These are phyloP conservation scores for Camelus bactrianus DNA, from an alignment of 2,113 vertebrate species.

Conservation along the genomic window DNA sequence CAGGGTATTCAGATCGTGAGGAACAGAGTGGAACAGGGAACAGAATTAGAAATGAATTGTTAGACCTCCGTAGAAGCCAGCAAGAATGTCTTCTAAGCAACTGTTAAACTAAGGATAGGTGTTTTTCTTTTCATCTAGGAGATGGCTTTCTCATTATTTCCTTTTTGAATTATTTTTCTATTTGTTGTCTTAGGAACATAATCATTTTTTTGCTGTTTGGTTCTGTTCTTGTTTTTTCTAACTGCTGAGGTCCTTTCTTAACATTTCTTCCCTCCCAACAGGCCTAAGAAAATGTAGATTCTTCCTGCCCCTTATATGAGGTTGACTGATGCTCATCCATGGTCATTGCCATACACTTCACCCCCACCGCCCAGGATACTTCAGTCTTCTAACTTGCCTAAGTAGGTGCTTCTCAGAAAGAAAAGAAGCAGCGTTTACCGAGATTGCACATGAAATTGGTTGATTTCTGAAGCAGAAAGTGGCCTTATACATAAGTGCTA, in stretches of 20 bases:
- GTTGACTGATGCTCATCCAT: not conserved
- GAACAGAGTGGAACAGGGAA: not conserved
- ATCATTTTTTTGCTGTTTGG: not conserved
- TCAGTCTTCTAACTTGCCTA: not conserved
- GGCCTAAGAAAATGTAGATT: not conserved
- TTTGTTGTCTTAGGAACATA: not conserved
- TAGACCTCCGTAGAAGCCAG: not conserved
- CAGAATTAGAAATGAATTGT: not conserved
- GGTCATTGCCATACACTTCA: not conserved
- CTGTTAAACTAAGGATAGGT: not conserved
- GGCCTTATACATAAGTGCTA: not conserved
- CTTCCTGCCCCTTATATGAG: not conserved
- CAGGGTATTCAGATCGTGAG: not conserved
- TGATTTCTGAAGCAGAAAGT: not conserved
- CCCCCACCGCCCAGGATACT: too few species aligned
- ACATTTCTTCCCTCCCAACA: not conserved
- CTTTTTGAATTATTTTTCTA: not conserved
- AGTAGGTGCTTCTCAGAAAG: not conserved
- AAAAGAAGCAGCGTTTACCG: not conserved
- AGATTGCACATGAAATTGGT: not conserved
- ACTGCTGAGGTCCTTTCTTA: not conserved
- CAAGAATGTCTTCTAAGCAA: not conserved
- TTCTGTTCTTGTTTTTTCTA: not conserved
- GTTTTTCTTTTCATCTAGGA: not conserved
- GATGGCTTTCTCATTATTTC: not conserved